These are phyloP conservation scores for Orestias chungarensis DNA, from an alignment of 2,797 vertebrate species.

Conservation along the genomic window DNA sequence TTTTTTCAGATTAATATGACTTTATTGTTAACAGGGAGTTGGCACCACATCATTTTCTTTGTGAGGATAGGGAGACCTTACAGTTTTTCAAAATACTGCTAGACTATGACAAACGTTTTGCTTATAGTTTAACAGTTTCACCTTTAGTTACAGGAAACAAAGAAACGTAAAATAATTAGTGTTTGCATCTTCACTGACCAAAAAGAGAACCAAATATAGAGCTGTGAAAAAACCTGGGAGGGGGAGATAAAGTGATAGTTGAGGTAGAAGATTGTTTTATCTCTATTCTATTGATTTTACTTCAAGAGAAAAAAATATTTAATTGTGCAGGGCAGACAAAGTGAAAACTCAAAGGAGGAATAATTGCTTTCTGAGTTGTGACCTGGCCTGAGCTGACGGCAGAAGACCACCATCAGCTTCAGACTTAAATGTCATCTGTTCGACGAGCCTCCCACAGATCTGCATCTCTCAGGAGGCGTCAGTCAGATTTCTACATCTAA, in stretches of 20 bases:
- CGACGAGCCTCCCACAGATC: constrained; percentile 6
- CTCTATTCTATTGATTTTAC: constrained; percentile 19
- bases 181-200: no score
- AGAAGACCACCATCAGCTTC: constrained; percentile 30
- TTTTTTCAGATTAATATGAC: neutral
- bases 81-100: no score
- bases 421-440: constrained; percentile 26
- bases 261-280: no score
- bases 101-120: no score
- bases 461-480: constrained; percentile 13
- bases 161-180: no score
- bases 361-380: constrained; percentile 57
- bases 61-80: neutral
- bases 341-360: constrained; percentile 40
- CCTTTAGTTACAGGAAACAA: no score
- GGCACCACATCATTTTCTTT: neutral
- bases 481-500: constrained; percentile 17
- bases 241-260: no score
- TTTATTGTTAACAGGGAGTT: neutral
- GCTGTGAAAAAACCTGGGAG: no score
- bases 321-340: constrained; percentile 19
- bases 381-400: constrained; percentile 44
- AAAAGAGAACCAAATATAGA: no score
- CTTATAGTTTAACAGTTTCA: no score
- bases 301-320: constrained; percentile 41